phyloP scores from a whole-genome alignment of 2,113 vertebrate species.

The Halichoeres trimaculatus region DNA sequence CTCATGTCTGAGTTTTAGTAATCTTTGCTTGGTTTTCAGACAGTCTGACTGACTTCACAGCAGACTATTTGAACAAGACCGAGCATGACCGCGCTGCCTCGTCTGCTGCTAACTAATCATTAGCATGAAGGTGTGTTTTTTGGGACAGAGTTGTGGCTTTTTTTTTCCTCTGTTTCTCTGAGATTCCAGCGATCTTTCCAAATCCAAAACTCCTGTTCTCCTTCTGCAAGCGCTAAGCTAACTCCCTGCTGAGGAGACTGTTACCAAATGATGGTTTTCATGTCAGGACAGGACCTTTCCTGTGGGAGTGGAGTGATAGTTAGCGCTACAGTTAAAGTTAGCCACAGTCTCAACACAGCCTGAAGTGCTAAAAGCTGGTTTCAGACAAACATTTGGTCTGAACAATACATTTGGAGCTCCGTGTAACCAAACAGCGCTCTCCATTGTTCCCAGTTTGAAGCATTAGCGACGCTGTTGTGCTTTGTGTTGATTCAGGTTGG shows the following conservation, averaged over 20 bases:
- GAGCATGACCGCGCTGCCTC: conserved; percentile 56
- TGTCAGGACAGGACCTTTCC: conserved; percentile 56
- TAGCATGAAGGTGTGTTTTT: conserved; percentile 49
- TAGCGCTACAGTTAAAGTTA: conserved; percentile 45
- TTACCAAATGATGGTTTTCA: conserved; percentile 54
- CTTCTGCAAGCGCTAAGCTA: conserved; percentile 18
- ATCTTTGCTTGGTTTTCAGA: conserved; percentile 18
- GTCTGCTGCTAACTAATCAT: conserved; percentile 43
- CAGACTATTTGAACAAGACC: conserved; percentile 66
- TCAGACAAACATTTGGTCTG: conserved; percentile 7
- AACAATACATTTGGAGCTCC: background rate
- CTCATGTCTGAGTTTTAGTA: conserved; percentile 26
- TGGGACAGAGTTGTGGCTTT: conserved; percentile 30
- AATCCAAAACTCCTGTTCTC: background rate
- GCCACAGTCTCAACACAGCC: conserved; percentile 46
- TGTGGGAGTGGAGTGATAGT: conserved; percentile 50
- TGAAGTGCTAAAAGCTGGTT: background rate
- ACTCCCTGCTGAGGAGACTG: conserved; percentile 10
- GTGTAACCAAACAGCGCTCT: conserved; percentile 1
- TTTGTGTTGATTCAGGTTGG: conserved; percentile 30
- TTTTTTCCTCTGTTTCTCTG: too few species aligned
- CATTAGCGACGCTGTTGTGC: conserved; percentile 1
- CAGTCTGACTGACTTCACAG: conserved; percentile 51
- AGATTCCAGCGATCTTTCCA: background rate
- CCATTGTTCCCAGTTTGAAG: conserved; percentile 7